Evolutionary conservation across 2,113 vertebrate genomes (phyloP), one percentile per base, ranked within the genome.

Genomic region (Rhea pennata): DNA sequence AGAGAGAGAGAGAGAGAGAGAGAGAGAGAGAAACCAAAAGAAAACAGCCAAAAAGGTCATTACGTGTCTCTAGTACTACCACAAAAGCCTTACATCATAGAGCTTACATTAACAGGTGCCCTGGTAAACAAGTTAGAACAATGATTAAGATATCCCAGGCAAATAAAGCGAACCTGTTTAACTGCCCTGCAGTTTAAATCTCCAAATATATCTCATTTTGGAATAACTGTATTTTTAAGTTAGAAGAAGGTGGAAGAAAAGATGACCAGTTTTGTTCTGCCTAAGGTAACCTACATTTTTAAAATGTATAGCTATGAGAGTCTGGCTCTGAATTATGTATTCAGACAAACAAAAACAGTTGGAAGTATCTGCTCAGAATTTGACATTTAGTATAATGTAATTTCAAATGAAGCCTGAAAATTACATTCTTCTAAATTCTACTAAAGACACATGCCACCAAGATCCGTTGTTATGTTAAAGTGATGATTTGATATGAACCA

Each of bases 401-500:
- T 89, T 92, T 73, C 84, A 80, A 86, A 93, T 74, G 77, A 95
- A 97, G 94, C 73, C 84, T 83, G 69, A 53, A 85, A 75, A 76
- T 90, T 72, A 82, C 91, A 88, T 88, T 80, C 84, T 82, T 95
- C 94, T 89, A 79, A 90, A 85, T 15, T 81, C 91, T 81, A 94
- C 67, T 88, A 7, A 72, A 89, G 19, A 88, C 54, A 74, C 87
- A 69, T 7, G 69, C 94, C 95, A 82, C 70, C n/a, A 67, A 93
- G 88, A 91, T 51, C 88, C 72, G 76, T 67, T 95, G 98, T 98
- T 99, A 99, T 31, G 98, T 98, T 74, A 98, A 80, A 61, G 98
- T 97, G 93, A 98, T 97, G 88, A 99, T 98, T 88, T 98, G 98
- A 98, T 98, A 99, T 23, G 98, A 98, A 81, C 98, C 98, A 4